Conservation (phyloP, 2,888 invertebrate species). For the Unio delphinus region DNA sequence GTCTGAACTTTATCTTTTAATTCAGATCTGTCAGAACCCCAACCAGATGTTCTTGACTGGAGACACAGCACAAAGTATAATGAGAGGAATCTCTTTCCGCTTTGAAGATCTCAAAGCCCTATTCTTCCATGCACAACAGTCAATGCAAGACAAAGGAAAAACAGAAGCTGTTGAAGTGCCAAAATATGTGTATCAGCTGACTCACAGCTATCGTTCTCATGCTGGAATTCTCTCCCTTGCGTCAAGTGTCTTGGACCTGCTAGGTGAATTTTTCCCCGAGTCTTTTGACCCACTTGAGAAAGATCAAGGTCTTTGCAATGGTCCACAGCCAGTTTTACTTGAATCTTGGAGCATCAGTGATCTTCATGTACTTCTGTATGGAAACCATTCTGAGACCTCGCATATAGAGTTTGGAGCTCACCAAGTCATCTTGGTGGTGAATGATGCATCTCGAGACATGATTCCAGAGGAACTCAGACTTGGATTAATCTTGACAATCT, state of each 20-base stretch:
- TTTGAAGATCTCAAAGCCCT: slow-evolving; percentile 60
- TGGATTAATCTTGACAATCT: slow-evolving; percentile 33
- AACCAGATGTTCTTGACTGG: slow-evolving; percentile 60
- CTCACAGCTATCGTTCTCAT: slow-evolving; percentile 38
- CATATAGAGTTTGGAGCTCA: no score
- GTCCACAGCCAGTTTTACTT: slow-evolving; percentile 50
- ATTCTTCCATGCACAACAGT: slow-evolving; percentile 54
- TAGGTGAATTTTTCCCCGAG: slow-evolving; percentile 28
- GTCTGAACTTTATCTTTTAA: slow-evolving; percentile 50
- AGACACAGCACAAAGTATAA: slow-evolving; percentile 65
- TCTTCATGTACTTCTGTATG: no score
- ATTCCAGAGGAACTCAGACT: slow-evolving; percentile 11
- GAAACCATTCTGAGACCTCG: no score
- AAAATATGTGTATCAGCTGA: slow-evolving; percentile 13
- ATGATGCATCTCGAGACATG: no score
- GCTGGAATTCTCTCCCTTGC: slow-evolving; percentile 34
- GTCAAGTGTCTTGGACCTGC: slow-evolving; percentile 26
- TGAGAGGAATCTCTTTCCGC: slow-evolving; percentile 64
- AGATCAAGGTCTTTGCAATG: slow-evolving; percentile 38
- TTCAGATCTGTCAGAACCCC: slow-evolving; percentile 48
- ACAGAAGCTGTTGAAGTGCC: slow-evolving; percentile 14
- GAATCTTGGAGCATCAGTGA: slow-evolving; percentile 27
- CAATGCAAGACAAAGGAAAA: slow-evolving; percentile 40
- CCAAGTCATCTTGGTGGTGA: no score
- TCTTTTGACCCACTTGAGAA: slow-evolving; percentile 31